Base-by-base conservation (phyloP, 2,113 vertebrate species). In the Hippocampus zosterae region DNA sequence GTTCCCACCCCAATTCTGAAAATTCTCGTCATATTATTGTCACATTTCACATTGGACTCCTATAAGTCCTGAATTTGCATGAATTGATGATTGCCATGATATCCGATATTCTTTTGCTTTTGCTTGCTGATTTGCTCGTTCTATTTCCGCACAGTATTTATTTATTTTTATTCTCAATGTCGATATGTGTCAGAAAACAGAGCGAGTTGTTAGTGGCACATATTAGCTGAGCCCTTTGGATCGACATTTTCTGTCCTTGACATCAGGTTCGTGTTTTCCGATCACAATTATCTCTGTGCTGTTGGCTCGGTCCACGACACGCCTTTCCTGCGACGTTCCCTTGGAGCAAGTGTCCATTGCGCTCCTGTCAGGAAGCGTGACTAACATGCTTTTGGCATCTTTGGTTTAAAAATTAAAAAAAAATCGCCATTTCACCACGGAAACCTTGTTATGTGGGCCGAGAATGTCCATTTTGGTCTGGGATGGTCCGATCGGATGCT, bases 301-400 rank as follows among this genome's bases (percentile, higher is more conserved):
- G 77, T 69, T 66, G 82, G 73, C 79, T 70, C 72, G 48, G 71
- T 66, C 53, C 68, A 72, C 77, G 82, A 82, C 84, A 71, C 73
- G 44, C 76, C 75, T 78, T 64, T 78, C 76, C 64, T 57, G 53
- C 62, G 71, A 76, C 0, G 5, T 37, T 37, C 33, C 5, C 33
- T 6, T 37, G 5, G 5, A 37, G 29, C 78, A 59, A 70, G 73
- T 68, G 71, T 71, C 74, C 64, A 53, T 74, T 68, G 78, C 79
- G 77, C 72, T 82, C 80, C 60, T 69, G 74, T 87, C 88, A 84
- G 85, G 74, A 86, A 85, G 78, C 42, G 57, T 91, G 88, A 90
- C 85, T 91, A 87, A 74, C 72, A 65, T 46, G 78, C 83, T 85
- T 56, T 83, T 80, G 83, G 81, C 84, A 33, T 68, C 66, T 72